phyloP scores from a whole-genome alignment of 2,113 vertebrate genomes.

The Lagenorhynchus albirostris region DNA sequence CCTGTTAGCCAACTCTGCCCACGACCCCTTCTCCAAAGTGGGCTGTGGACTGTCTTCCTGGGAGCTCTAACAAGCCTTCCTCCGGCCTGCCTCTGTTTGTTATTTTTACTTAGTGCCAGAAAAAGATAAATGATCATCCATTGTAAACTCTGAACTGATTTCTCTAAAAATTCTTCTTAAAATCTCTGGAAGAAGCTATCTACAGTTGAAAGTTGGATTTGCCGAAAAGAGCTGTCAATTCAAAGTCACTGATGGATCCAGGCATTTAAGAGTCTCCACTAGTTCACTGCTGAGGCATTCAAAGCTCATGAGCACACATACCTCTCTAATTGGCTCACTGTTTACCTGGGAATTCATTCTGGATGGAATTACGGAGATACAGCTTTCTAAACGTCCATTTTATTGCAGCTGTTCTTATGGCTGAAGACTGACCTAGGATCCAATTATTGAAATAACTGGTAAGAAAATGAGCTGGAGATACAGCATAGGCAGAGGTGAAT shows the following conservation, averaged over 20 bases:
- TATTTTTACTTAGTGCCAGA: background rate
- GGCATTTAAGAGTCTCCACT: conserved; percentile 23
- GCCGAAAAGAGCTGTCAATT: conserved; percentile 41
- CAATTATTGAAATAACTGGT: conserved; percentile 67
- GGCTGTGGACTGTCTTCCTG: accelerated
- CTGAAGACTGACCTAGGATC: conserved; percentile 62
- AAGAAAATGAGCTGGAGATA: conserved; percentile 67
- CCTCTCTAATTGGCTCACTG: conserved; percentile 67
- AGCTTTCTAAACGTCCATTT: conserved; percentile 66
- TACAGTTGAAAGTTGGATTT: conserved; percentile 39
- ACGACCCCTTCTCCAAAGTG: background rate
- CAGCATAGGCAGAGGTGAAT: conserved; percentile 26
- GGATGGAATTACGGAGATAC: conserved; percentile 41
- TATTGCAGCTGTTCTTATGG: conserved; percentile 53
- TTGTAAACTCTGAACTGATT: conserved; percentile 13
- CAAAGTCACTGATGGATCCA: conserved; percentile 18
- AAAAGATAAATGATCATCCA: background rate
- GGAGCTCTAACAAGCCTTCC: too few species aligned
- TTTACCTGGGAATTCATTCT: conserved; percentile 60
- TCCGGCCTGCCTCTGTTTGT: background rate
- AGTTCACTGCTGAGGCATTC: background rate
- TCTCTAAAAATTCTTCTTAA: background rate
- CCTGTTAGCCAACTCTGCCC: background rate
- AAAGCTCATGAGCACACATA: conserved; percentile 23
- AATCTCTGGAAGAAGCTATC: background rate